Evolutionary conservation across 2,113 vertebrate genomes (phyloP), one percentile per base, ranked within the genome.

Genomic region (Cichladusa arquata): DNA sequence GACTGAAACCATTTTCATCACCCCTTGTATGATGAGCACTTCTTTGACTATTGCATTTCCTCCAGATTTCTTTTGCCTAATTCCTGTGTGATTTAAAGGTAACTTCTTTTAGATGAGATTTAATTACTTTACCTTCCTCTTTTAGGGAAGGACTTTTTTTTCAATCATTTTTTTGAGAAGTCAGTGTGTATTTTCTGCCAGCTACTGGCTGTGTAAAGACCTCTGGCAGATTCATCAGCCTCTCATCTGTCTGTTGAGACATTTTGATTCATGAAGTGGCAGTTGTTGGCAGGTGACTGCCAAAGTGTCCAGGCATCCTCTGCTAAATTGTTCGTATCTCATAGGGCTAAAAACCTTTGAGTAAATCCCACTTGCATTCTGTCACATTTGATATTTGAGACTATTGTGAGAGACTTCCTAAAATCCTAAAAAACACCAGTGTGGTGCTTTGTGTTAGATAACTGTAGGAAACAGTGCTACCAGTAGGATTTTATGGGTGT

Each of bases 281-380:
- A 78, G 23, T 78, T 96, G 67, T 53, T 88, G 67, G 64, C 54
- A 66, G 38, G 26, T 54, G 23, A 66, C 38, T 78, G 81, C 57
- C 36, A 16, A n/a, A 62, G 26, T 56, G 19, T 44, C 44, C 61
- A 44, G 85, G 65, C 64, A 64, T 87, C 84, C 53, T 84, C 29
- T 96, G 51, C 44, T 79, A 61, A 82, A 69, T 78, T 64, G n/a
- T 72, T 48, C 11, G 0, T 82, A 69, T 57, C 61, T 93, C 44
- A 69, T 6, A 50, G 40, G 13, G 23, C 45, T 78, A 31, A 80
- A 90, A 57, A 11, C 16, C 36, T 45, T 72, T 25, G 25, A 53
- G 36, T 44, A n/a, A 47, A 34, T 31, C n/a, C 0, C 0, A 0
- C n/a, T 88, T 80, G 17, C 24, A 22, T 76, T 82, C 34, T 92